Evolutionary conservation across 1,140 invertebrate genomes (phyloP).

Genomic region (Trichonephila inaurata): DNA sequence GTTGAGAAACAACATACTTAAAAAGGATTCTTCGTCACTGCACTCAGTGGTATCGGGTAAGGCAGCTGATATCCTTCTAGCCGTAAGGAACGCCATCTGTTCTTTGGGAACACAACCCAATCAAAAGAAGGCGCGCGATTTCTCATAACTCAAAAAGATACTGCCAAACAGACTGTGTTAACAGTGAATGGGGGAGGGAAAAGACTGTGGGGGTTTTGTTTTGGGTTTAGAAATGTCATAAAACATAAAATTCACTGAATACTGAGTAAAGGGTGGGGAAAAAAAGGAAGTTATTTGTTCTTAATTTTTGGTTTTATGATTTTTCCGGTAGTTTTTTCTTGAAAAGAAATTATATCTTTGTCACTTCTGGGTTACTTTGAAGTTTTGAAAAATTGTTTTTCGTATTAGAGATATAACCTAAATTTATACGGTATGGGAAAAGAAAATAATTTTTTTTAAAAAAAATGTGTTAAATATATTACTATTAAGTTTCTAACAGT

Average conservation of each 20-base stretch:
- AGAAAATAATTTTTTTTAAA: too few relatives aligned
- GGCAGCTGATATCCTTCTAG: constrained; percentile 49
- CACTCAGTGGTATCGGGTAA: constrained; percentile 13
- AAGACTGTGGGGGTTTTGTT: constrained; percentile 34
- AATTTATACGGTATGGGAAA: too few relatives aligned
- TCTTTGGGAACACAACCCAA: constrained; percentile 56
- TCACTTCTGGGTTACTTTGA: not conserved
- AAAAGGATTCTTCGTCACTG: constrained; percentile 34
- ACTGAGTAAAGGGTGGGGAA: not conserved
- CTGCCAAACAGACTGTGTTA: constrained; percentile 56
- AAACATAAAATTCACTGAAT: not conserved
- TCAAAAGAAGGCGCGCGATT: too few relatives aligned
- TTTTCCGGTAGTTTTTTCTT: too few relatives aligned
- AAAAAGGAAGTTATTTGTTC: not conserved
- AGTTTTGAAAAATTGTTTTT: not conserved
- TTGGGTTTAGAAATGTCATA: not conserved
- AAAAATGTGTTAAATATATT: too few relatives aligned
- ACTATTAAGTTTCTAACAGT: too few relatives aligned
- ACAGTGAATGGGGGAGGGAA: constrained; percentile 29
- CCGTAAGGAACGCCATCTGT: constrained; percentile 62
- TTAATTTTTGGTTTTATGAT: too few relatives aligned
- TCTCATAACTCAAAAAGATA: too few relatives aligned
- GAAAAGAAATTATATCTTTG: too few relatives aligned
- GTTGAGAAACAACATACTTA: not conserved
- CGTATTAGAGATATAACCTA: too few relatives aligned